Evolutionary conservation across 2,888 invertebrate species (phyloP).

Genomic region (Drosophila bunnanda): DNA sequence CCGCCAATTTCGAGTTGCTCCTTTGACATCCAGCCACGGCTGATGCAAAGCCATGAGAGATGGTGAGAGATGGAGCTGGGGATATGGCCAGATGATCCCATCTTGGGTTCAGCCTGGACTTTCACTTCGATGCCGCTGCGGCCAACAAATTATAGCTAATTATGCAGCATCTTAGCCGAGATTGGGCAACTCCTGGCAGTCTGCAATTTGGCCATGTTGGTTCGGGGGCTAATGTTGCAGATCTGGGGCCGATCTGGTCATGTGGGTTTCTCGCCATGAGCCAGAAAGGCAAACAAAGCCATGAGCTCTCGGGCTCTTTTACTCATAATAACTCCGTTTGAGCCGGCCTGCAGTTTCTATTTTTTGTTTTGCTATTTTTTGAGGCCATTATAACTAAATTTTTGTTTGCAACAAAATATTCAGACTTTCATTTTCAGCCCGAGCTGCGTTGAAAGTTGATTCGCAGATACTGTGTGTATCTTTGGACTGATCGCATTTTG

Average conservation of each 20-base stretch:
- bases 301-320: conserved; percentile 9
- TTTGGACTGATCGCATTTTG: conserved; percentile 31
- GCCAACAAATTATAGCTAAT: conserved; percentile 71
- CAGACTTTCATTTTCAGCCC: conserved; percentile 68
- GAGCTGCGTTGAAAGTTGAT: conserved; percentile 61
- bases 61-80: conserved; percentile 27
- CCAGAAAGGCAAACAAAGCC: conserved; percentile 46
- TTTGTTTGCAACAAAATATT: conserved; percentile 61
- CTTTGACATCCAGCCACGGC: conserved; percentile 33
- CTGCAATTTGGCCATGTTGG: conserved; percentile 70
- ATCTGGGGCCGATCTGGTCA: conserved; percentile 46
- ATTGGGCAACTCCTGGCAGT: conserved; percentile 71
- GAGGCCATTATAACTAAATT: conserved; percentile 66
- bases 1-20: conserved; percentile 25
- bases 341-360: conserved; percentile 57
- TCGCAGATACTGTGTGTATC: conserved; percentile 38
- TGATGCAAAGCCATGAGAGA: conserved; percentile 10
- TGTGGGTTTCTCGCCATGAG: conserved; percentile 47
- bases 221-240: conserved; percentile 42
- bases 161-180: conserved; percentile 75
- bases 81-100: conserved; percentile 33
- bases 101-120: conserved; percentile 52
- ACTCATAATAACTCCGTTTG: conserved; percentile 46
- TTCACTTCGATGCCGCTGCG: conserved; percentile 55
- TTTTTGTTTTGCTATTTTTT: too few relatives aligned